Conservation (phyloP, 2,797 vertebrate species). For the Smutsia gigantea region DNA sequence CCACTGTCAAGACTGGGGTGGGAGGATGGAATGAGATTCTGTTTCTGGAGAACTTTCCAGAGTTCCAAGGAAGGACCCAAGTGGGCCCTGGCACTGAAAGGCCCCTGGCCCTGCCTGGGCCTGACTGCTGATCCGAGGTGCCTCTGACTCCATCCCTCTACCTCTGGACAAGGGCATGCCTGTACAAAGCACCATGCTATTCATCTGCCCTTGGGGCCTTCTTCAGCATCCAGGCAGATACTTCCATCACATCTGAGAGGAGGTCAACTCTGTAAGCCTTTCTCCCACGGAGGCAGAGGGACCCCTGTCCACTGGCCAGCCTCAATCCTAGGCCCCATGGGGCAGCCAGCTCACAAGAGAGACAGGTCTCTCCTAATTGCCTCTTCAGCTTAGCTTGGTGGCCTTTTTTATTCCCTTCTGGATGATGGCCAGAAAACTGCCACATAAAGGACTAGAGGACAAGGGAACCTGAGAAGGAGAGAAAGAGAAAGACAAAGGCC, state of each 20-base stretch:
- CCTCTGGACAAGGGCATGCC: not conserved
- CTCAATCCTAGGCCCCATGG: not conserved
- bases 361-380: not conserved
- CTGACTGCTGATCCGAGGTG: not conserved
- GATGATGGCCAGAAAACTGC: conserved; percentile 43
- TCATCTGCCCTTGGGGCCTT: not conserved
- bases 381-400: conserved; percentile 18
- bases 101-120: not conserved
- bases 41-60: conserved; percentile 27
- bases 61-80: not conserved
- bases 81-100: not conserved
- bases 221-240: not conserved
- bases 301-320: not conserved
- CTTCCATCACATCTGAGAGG: not conserved
- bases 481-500: conserved; percentile 80
- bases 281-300: not conserved
- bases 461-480: conserved; percentile 65
- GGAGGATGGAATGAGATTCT: not conserved
- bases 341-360: conserved; percentile 30
- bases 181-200: not conserved
- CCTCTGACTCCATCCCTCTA: not conserved
- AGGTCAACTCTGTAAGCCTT: not conserved
- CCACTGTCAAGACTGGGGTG: not conserved
- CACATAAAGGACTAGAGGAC: conserved; percentile 67
- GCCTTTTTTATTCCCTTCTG: not conserved